These are phyloP conservation scores for Cheilosia impressa DNA, from an alignment of 2,888 invertebrate species.

Conservation along the genomic window DNA sequence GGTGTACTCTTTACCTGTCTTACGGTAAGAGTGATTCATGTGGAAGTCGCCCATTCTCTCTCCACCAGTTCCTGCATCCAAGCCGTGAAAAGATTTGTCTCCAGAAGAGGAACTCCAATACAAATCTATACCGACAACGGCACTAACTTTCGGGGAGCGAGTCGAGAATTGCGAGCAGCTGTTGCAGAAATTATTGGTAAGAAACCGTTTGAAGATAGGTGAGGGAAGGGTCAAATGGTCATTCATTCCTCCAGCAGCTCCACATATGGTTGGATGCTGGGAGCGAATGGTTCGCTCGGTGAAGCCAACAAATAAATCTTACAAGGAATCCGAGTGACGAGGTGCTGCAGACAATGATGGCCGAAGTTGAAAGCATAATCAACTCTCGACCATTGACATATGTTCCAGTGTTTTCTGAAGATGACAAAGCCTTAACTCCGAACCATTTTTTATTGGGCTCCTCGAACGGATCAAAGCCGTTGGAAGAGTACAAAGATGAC, in stretches of 20 bases:
- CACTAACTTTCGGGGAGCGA: constrained; percentile 38
- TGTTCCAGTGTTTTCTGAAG: constrained; percentile 45
- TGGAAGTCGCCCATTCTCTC: background rate
- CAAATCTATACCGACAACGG: constrained; percentile 59
- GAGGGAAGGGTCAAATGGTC: constrained; percentile 66
- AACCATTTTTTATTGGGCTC: constrained; percentile 76
- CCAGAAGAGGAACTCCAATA: constrained; percentile 39
- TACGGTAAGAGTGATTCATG: too few species aligned
- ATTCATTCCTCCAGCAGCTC: constrained; percentile 69
- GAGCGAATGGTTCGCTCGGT: constrained; percentile 44
- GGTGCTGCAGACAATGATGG: constrained; percentile 40
- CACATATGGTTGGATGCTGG: constrained; percentile 70
- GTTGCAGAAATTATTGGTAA: constrained; percentile 16
- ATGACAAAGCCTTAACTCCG: constrained; percentile 76
- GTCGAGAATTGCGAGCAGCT: constrained; percentile 7
- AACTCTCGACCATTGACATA: constrained; percentile 72
- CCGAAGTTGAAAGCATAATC: constrained; percentile 71
- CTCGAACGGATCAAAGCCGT: constrained; percentile 67
- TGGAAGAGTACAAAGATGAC: constrained; percentile 50
- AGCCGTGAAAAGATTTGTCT: constrained; percentile 30
- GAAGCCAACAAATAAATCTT: constrained; percentile 54
- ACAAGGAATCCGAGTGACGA: constrained; percentile 73
- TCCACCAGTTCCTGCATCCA: constrained; percentile 39
- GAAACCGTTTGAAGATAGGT: constrained; percentile 41
- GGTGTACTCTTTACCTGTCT: too few species aligned